Evolutionary conservation across 2,797 vertebrate genomes (phyloP).

Genomic region (Gymnopithys bicolor): DNA sequence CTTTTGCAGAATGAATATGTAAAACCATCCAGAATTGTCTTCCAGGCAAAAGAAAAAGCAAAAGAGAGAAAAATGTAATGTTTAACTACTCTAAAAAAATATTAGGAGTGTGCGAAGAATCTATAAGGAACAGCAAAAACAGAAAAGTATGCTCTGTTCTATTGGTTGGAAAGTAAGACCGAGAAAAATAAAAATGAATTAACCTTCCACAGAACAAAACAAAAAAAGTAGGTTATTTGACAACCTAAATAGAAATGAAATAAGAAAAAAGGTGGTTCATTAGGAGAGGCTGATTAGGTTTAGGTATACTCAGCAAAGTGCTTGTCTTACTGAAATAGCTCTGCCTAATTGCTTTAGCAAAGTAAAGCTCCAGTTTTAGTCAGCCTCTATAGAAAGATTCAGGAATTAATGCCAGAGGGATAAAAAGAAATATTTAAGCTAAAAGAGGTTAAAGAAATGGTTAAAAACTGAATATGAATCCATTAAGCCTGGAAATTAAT

Average conservation of each 20-base stretch:
- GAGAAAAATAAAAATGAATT: neutral
- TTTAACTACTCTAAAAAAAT: neutral
- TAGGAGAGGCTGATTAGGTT: neutral
- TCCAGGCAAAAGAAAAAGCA: neutral
- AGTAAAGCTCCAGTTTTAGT: neutral
- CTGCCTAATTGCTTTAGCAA: conserved; percentile 1
- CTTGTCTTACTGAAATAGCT: neutral
- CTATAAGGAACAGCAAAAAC: neutral
- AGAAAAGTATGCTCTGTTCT: neutral
- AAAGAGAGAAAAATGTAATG: neutral
- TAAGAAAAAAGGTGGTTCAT: neutral
- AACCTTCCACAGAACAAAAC: neutral
- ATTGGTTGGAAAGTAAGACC: neutral
- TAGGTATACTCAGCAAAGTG: neutral
- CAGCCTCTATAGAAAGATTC: neutral
- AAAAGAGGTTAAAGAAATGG: neutral
- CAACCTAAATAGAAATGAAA: neutral
- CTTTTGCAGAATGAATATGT: neutral
- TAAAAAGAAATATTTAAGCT: neutral
- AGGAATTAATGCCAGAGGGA: neutral
- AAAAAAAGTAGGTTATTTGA: neutral
- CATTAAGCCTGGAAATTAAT: neutral
- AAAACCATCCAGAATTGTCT: neutral
- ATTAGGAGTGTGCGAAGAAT: neutral
- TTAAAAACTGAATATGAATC: neutral